Percentiles rank a stretch among this genome's conserved stretches.
These are phyloP conservation scores for Oxyura jamaicensis DNA, from an alignment of 2,113 vertebrate species.

Conservation along the genomic window DNA sequence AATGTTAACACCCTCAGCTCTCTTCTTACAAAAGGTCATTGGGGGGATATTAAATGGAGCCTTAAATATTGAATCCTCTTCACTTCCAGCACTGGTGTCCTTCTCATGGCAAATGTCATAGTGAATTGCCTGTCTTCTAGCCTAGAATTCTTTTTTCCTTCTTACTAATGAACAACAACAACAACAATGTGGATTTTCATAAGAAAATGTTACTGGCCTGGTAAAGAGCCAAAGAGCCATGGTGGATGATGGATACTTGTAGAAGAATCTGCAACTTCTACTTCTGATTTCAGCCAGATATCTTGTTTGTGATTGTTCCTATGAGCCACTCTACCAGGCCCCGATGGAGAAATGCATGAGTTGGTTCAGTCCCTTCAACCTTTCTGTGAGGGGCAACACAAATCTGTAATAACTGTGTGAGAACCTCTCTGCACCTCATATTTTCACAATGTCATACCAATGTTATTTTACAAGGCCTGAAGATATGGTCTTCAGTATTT, in stretches of 20 bases:
- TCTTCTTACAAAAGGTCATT: not conserved
- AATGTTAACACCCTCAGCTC: not conserved
- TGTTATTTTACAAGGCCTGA: not conserved
- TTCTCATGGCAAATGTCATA: not conserved
- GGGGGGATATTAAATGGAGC: not conserved
- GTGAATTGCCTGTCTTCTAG: not conserved
- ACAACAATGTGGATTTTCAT: not conserved
- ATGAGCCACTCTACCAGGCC: not conserved
- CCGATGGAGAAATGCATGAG: not conserved
- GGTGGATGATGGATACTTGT: not conserved
- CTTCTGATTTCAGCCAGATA: not conserved
- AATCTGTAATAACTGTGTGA: not conserved
- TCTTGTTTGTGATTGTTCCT: not conserved
- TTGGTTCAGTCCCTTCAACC: not conserved
- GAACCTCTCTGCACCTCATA: not conserved
- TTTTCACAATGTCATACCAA: not conserved
- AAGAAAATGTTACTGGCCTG: not conserved
- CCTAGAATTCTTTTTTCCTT: not conserved
- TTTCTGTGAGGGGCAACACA: not conserved
- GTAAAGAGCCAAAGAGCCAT: not conserved
- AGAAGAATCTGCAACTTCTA: not conserved
- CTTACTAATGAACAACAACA: not conserved
- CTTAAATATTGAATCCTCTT: not conserved
- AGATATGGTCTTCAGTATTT: not conserved
- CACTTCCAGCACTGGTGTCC: not conserved